These are phyloP conservation scores for Zeugodacus cucurbitae DNA, from an alignment of 1,140 invertebrate species.

Conservation along the genomic window DNA sequence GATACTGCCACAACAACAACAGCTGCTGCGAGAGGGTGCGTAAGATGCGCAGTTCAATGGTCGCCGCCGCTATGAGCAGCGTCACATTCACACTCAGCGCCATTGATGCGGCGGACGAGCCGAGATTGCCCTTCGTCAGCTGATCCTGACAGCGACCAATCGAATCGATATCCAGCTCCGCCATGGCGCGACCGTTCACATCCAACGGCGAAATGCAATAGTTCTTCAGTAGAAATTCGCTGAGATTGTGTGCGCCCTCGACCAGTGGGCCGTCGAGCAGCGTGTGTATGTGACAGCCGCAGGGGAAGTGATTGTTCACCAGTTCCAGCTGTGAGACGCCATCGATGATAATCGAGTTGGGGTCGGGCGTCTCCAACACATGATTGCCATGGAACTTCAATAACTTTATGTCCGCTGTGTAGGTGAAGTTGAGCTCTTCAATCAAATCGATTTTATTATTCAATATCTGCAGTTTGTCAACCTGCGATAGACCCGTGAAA, in stretches of 20 bases:
- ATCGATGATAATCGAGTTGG: slow-evolving; percentile 74
- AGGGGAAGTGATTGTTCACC: slow-evolving; percentile 83
- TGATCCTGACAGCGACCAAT: slow-evolving; percentile 76
- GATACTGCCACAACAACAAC: slow-evolving; percentile 16
- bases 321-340: slow-evolving; percentile 76
- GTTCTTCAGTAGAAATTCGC: slow-evolving; percentile 79
- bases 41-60: slow-evolving; percentile 5
- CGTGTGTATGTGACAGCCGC: slow-evolving; percentile 82
- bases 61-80: slow-evolving; percentile 53
- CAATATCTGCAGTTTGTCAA: slow-evolving; percentile 77
- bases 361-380: slow-evolving; percentile 77
- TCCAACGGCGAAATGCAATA: slow-evolving; percentile 86
- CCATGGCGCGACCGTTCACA: slow-evolving; percentile 79
- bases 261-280: slow-evolving; percentile 79
- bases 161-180: slow-evolving; percentile 74
- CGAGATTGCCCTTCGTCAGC: slow-evolving; percentile 74
- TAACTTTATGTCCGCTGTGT: slow-evolving; percentile 75
- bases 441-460: slow-evolving; percentile 87
- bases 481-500: slow-evolving; percentile 76
- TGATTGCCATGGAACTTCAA: slow-evolving; percentile 84
- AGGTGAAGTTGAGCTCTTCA: slow-evolving; percentile 75
- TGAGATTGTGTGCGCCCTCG: slow-evolving; percentile 70
- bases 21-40: slow-evolving; percentile 7
- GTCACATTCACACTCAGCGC: slow-evolving; percentile 59
- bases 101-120: slow-evolving; percentile 65